Evolutionary conservation across 1,140 invertebrate species (phyloP), one percentile per base, ranked within the genome.

Genomic region (Phocides pigmalion): DNA sequence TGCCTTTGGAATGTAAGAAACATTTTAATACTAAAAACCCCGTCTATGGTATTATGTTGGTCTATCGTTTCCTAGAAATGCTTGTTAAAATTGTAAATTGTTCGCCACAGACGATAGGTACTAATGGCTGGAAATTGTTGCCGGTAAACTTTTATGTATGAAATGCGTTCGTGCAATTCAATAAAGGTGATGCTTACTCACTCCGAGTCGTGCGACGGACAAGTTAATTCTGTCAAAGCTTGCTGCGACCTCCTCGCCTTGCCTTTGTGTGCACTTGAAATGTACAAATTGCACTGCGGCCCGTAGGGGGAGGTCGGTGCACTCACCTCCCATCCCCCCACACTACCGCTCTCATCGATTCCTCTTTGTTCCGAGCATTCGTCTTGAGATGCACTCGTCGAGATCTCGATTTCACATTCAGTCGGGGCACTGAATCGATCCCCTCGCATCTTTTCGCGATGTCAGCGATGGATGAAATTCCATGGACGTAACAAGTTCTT

Each of bases 201-300:
- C 65, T 77, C 64, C 64, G 73, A 74, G 66, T 78, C 68, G 77
- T 81, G 78, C 72, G 73, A 81, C 79, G 78, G 85, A 88, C 85
- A 87, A 90, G 87, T 90, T 89, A 90, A 90, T 90, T 87, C 84
- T 89, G 88, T 90, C 85, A 89, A 89, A 88, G 86, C 85, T 82
- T 72, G 77, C 75, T 78, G 81, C 81, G 84, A 89, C 79, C 84
- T 85, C 81, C 79, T 84, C 86, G 82, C 78, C 69, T 85, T 76
- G 86, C 80, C 84, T 90, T 90, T 90, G 86, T 88, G 81, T 87
- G 86, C 82, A 88, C 82, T 90, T 89, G 88, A 90, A 89, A 90
- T 88, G 86, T 87, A 90, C 88, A 90, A 90, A 89, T 90, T 90
- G 85, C 88, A 88, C 78, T 79, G 82, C 78, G 79, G 72, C 71